A percentile compares a stretch with the other conserved stretches of the same genome.
These are phyloP conservation scores for Terrapene triunguis DNA, from an alignment of 2,113 vertebrate species.

Conservation along the genomic window DNA sequence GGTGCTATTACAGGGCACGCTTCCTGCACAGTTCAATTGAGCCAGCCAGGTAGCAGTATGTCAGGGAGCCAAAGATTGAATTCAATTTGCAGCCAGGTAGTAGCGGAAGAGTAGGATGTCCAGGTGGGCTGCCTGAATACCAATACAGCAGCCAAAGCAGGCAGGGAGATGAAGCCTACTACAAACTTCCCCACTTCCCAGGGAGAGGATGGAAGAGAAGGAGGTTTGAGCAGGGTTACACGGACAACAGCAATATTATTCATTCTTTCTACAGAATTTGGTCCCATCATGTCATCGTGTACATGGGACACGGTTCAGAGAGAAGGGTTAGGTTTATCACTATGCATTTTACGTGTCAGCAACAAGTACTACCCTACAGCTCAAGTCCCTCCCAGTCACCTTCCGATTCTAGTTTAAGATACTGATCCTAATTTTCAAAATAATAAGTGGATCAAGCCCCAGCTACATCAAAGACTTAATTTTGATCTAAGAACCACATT, in stretches of 20 bases:
- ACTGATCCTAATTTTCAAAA: not conserved
- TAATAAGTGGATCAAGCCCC: not conserved
- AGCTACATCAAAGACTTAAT: not conserved
- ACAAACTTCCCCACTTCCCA: not conserved
- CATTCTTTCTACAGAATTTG: not conserved
- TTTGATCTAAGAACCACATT: not conserved
- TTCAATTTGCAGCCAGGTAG: not conserved
- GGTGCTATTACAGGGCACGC: not conserved
- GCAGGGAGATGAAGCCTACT: not conserved
- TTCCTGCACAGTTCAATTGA: not conserved
- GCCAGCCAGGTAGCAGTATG: not conserved
- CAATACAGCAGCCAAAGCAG: not conserved
- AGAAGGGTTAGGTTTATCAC: too few species aligned
- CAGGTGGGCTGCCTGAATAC: too few species aligned
- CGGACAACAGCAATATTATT: not conserved
- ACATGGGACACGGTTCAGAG: too few species aligned
- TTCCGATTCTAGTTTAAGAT: not conserved
- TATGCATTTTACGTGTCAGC: too few species aligned
- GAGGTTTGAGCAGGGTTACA: not conserved
- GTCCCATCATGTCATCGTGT: not conserved
- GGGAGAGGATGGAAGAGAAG: rapidly evolving
- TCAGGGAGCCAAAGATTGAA: not conserved
- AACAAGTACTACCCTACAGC: not conserved
- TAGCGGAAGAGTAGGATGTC: not conserved
- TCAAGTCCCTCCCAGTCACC: not conserved